Evolutionary conservation across 2,113 vertebrate genomes (phyloP).

Genomic region (Bubalus kerabau): DNA sequence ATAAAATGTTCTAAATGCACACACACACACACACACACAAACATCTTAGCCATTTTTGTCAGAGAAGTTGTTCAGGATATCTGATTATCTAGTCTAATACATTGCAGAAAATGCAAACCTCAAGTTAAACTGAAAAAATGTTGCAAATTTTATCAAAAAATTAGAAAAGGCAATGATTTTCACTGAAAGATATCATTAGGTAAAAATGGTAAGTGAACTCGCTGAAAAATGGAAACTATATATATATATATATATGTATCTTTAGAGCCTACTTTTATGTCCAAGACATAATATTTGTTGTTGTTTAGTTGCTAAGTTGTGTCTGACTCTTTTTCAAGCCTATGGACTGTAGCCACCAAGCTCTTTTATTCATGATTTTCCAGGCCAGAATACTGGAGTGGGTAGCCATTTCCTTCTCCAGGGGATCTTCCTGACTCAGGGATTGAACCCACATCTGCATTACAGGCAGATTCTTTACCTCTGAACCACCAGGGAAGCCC

Average conservation of each 20-base stretch:
- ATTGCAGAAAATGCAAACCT: background rate
- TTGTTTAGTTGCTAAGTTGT: background rate
- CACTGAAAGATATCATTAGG: background rate
- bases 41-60: background rate
- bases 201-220: background rate
- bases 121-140: background rate
- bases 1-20: background rate
- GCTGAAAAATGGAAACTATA: background rate
- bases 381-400: background rate
- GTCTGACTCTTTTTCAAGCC: background rate
- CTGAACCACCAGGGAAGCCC: background rate
- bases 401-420: background rate
- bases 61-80: background rate
- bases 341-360: background rate
- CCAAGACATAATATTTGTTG: background rate
- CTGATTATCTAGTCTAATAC: background rate
- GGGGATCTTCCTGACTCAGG: background rate
- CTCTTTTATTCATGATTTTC: background rate
- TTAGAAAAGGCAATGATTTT: background rate
- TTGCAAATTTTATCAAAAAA: background rate
- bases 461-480: background rate
- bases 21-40: background rate
- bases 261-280: background rate
- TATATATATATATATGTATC: background rate
- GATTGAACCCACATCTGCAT: background rate